Evolutionary conservation across 2,113 vertebrate genomes (phyloP), one percentile per base, ranked within the genome.

Genomic region (Micronisus gabar): DNA sequence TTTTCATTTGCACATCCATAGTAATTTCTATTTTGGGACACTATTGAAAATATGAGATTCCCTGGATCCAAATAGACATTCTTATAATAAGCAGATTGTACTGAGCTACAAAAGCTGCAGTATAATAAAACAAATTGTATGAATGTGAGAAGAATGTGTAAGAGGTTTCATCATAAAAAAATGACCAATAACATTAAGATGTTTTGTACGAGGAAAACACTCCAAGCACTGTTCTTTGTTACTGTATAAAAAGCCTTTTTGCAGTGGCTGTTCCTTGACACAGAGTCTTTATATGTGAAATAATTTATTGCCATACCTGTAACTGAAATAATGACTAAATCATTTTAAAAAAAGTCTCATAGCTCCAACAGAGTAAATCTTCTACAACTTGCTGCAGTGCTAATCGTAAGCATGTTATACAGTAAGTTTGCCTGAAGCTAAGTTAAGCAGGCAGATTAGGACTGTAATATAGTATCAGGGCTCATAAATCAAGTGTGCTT

Each of bases 401-500:
- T 98, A 98, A 98, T 98, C 98, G 96, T 97, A 97, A 97, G 97
- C 97, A 91, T 97, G 98, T 98, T 98, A 98, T 97, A 98, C 97
- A 97, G 97, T 98, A 98, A 97, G 97, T 98, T 98, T 98, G 98
- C 98, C 98, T 53, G 96, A 98, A 98, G 98, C 98, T 92, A 98
- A 99, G 98, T 98, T 98, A 98, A 98, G 98, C 98, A 98, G 98
- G 96, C 98, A 99, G 99, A 99, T 99, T 98, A 99, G 98, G 98
- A 97, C 98, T 97, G 98, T 98, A 98, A 98, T 98, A 98, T 97
- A 97, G 98, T 98, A 97, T 97, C 96, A 98, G 97, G 97, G 97
- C 98, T 98, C 98, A 99, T 99, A 99, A 99, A 99, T 99, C 99
- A 99, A 98, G 98, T 81, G 94, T 96, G 98, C 98, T 98, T 97